Conservation (phyloP, 2,797 vertebrate genomes). For the Danio jaintianensis region DNA sequence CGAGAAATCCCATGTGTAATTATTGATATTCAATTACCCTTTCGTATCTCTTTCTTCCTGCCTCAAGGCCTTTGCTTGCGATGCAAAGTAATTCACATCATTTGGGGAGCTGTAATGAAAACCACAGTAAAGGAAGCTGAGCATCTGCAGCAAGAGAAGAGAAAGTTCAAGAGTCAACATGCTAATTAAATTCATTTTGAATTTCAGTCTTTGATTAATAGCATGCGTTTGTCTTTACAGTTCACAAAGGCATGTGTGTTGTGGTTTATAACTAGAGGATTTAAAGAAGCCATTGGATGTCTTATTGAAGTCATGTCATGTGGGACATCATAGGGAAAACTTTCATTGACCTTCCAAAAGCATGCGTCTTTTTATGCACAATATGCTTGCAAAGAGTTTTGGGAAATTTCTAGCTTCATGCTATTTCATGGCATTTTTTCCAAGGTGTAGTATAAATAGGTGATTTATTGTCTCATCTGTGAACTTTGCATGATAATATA, state of each 20-base stretch:
- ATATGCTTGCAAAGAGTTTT: background rate
- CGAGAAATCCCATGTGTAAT: constrained; percentile 41
- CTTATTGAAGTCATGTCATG: constrained; percentile 6
- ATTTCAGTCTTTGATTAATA: constrained; percentile 24
- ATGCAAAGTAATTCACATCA: constrained; percentile 35
- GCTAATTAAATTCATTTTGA: constrained; percentile 6
- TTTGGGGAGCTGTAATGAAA: constrained; percentile 35
- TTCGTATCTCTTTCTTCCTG: constrained; percentile 41
- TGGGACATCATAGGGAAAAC: background rate
- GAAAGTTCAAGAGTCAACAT: background rate
- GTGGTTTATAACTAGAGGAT: background rate
- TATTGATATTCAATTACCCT: constrained; percentile 56
- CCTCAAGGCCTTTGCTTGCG: constrained; percentile 40
- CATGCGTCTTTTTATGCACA: background rate
- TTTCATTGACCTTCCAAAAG: constrained; percentile 12
- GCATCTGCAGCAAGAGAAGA: constrained; percentile 9
- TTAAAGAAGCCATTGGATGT: background rate
- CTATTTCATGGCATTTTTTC: background rate
- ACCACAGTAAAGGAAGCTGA: constrained; percentile 38
- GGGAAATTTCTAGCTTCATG: background rate
- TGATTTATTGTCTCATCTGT: constrained; percentile 21
- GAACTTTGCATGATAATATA: constrained; percentile 5
- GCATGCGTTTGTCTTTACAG: background rate
- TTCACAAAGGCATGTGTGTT: background rate
- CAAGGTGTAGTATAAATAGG: background rate